phyloP scores from a whole-genome alignment of 2,888 invertebrate genomes.

The Scaptodrosophila latifasciaeformis region DNA sequence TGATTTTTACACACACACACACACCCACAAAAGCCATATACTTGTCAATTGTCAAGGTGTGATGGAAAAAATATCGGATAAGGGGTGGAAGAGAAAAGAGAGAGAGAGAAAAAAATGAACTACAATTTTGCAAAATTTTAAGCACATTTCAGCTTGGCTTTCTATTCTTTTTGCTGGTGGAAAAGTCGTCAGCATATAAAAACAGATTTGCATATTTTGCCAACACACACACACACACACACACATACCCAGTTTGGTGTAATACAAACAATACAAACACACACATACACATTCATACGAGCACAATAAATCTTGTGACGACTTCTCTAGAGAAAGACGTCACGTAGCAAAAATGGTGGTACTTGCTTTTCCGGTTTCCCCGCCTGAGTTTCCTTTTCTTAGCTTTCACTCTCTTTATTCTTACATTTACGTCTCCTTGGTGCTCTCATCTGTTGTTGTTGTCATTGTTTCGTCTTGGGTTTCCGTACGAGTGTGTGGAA shows the following conservation, averaged over 20 bases:
- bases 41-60: constrained; percentile 43
- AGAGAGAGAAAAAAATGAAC: constrained; percentile 41
- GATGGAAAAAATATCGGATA: constrained; percentile 3
- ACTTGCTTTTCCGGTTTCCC: constrained; percentile 65
- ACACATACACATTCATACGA: constrained; percentile 64
- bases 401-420: too few relatives aligned
- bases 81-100: constrained; percentile 2
- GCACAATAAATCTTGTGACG: constrained; percentile 68
- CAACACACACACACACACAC: constrained; percentile 16
- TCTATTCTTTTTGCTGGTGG: constrained; percentile 41
- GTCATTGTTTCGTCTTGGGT: background rate
- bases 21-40: constrained; percentile 3
- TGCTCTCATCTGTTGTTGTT: constrained; percentile 12
- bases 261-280: constrained; percentile 42
- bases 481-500: constrained; percentile 27
- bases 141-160: constrained; percentile 65
- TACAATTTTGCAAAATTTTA: constrained; percentile 60
- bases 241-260: constrained; percentile 23
- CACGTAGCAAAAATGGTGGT: constrained; percentile 57
- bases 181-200: constrained; percentile 57
- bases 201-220: constrained; percentile 62
- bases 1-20: constrained; percentile 23
- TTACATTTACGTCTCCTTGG: too few relatives aligned
- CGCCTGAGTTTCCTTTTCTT: constrained; percentile 59
- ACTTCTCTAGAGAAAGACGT: constrained; percentile 66